Evolutionary conservation across 2,113 vertebrate genomes (phyloP).

Genomic region (Salvelinus fontinalis): DNA sequence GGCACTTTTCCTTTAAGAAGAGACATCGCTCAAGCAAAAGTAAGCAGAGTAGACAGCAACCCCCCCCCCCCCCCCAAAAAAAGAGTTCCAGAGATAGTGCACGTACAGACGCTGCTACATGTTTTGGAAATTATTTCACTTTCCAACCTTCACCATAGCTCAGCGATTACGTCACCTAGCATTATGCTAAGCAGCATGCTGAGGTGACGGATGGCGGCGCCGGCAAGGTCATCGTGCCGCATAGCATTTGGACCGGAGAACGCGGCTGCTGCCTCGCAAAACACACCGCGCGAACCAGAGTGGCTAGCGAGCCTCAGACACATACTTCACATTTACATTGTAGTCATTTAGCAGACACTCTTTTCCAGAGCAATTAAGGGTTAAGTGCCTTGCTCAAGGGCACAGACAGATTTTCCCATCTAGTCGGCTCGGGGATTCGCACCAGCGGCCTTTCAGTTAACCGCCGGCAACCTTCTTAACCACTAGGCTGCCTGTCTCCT

Average conservation of each 20-base stretch:
- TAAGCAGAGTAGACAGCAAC: constrained; percentile 46
- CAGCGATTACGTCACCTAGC: constrained; percentile 69
- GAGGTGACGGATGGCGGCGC: constrained; percentile 60
- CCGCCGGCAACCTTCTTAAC: no score
- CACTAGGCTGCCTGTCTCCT: no score
- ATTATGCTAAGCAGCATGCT: constrained; percentile 74
- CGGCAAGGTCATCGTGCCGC: constrained; percentile 75
- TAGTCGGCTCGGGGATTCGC: no score
- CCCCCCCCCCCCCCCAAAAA: no score
- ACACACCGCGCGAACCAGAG: constrained; percentile 38
- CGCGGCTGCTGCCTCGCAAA: constrained; percentile 36
- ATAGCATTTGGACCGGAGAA: constrained; percentile 71
- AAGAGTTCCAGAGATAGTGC: neutral
- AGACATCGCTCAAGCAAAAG: constrained; percentile 57
- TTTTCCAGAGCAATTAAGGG: no score
- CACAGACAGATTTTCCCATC: no score
- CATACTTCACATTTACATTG: no score
- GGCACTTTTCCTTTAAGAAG: constrained; percentile 18
- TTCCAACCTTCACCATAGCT: constrained; percentile 64
- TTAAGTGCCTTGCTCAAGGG: no score
- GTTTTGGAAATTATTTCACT: constrained; percentile 63
- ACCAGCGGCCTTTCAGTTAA: no score
- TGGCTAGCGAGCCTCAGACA: constrained; percentile 26
- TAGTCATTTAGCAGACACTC: no score
- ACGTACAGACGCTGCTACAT: neutral